Conservation (phyloP, 2,113 vertebrate genomes). For the Sclerurus mexicanus region DNA sequence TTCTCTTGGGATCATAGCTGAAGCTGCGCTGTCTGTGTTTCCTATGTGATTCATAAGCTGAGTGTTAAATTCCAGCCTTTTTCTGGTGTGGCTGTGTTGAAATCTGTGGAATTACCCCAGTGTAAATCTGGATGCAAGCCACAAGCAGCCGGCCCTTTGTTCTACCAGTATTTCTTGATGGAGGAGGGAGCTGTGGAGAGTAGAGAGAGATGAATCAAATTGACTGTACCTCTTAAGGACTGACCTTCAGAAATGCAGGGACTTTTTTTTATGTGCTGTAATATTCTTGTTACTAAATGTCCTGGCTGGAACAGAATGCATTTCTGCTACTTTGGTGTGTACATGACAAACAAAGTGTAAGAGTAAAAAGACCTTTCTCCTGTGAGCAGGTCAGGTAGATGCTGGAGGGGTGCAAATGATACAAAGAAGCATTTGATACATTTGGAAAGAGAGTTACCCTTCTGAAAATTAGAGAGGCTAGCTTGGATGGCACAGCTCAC, state of each 20-base stretch:
- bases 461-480: neutral
- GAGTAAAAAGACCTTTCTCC: neutral
- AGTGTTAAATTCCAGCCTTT: conserved; percentile 22
- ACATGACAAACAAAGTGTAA: neutral
- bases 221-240: neutral
- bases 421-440: neutral
- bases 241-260: conserved; percentile 29
- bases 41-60: conserved; percentile 57
- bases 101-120: conserved; percentile 46
- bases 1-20: conserved; percentile 12
- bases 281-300: neutral
- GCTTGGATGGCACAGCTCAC: neutral
- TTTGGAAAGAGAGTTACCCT: neutral
- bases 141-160: neutral
- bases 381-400: neutral
- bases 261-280: neutral
- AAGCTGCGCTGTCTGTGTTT: conserved; percentile 5
- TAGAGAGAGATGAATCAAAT: neutral
- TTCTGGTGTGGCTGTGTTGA: conserved; percentile 50
- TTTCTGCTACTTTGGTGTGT: neutral
- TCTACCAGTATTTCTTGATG: neutral
- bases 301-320: neutral
- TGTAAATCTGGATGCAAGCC: neutral
- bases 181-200: neutral
- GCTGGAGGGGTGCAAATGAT: neutral